Base-by-base conservation (phyloP, 2,888 invertebrate species). In the Suillia variegata region DNA sequence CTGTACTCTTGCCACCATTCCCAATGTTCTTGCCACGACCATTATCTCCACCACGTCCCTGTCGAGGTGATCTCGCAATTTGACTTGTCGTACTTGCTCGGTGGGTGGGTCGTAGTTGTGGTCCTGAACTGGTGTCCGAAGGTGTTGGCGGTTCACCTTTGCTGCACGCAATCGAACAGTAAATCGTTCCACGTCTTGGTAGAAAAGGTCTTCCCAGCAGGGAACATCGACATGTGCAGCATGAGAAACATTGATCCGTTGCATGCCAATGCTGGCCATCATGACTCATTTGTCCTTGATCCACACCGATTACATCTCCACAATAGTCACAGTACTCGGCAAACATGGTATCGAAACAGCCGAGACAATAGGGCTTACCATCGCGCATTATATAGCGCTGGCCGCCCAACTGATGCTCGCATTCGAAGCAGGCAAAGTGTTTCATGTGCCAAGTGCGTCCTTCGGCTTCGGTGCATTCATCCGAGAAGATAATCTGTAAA, bases 391-490 rank as follows among this genome's bases (percentile, higher is more conserved):
- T 96, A 85, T 98, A 98, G 1, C 96, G 87, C 83, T 97, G 95
- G 0, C 98, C 98, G n/a, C 98, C 98, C 58, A 99, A 87, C 84
- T 95, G 92, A 54, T 90, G 86, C 76, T 94, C 91, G 84, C 98
- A 98, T 81, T 97, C 96, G 62, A 93, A 91, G 81, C 98, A 98
- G 18, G 95, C 94, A 80, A 98, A 98, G 83, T 98, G 98, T 73
- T 94, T 92, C 95, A 98, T 96, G 84, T 98, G 98, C 98, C 98
- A 98, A 22, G 96, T 96, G 64, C 95, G 86, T 0, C 98, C 98
- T 79, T 98, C 98, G 0, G 98, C 98, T 83, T 98, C 98, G 8
- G 98, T 98, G 84, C 98, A 98, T 83, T 98, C 98, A 82, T 98
- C 98, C 1, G 98, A 96, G 70, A 98, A 89, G 75, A 98, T 98